Evolutionary conservation across 2,888 invertebrate genomes (phyloP), one percentile per base, ranked within the genome.

Genomic region (Parochlus steinenii): DNA sequence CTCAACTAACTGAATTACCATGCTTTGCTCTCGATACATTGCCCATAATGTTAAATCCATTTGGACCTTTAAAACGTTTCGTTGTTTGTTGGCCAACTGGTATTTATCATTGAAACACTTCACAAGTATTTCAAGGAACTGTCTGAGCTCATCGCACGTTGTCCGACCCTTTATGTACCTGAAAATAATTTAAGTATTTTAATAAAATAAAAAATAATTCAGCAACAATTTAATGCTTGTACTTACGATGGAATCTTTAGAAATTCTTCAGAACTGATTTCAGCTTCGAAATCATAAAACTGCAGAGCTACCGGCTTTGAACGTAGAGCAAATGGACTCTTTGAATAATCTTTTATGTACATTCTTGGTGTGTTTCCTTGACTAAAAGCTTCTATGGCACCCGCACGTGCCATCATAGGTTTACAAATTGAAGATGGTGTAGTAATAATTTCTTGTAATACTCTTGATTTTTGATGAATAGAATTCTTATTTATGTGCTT

Each of bases 91-190:
- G 1, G 48, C 31, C 4, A 52, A 33, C 34, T 48, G 44, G 31
- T 52, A 52, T 31, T 52, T 52, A 35, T 51, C 49, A 35, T 47
- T 50, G 22, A 52, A 51, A 37, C 50, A 50, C 5, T 46, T 45
- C 3, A 50, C 43, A 12, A 52, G 39, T 1, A 40, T 39, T 12
- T 48, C 45, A 2, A 52, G 31, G 26, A 51, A 51, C 3, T 31
- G 10, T 15, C 41, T 45, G 10, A 52, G 41, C n/a, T 50, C 48
- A 5, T 48, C 47, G 7, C 47, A 28, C 2, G 44, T 47, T 27
- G 49, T 49, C 2, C 52, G 46, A 2, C 52, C 52, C 26, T 45
- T 44, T 44, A 51, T 47, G 26, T 51, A 52, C 28, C 51, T 52
- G 25, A 1, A 34, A 27, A 20, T 11, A 26, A 33, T 35, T 17